Evolutionary conservation across 2,113 vertebrate genomes (phyloP), one percentile per base, ranked within the genome.

Genomic region (Microtus ochrogaster): DNA sequence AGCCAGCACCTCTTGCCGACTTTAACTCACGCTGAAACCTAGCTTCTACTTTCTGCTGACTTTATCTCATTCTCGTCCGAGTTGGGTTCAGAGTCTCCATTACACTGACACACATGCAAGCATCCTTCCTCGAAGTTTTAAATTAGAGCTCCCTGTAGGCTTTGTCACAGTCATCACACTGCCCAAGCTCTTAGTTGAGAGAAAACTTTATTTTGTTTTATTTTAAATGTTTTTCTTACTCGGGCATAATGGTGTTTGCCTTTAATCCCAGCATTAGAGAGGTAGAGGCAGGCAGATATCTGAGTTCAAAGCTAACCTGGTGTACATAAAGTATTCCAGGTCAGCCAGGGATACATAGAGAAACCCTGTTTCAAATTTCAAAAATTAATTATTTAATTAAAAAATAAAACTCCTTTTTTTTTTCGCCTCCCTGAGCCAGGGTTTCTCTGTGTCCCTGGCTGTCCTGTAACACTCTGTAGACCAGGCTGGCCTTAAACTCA

Each of bases 41-140:
- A 49, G 4, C 36, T 78, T 84, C n/a, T 44, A 0, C 44, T 83
- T 52, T 70, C 58, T 68, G 22, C 63, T 73, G 65, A 1, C 86
- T 91, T 83, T 79, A 76, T 78, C 74, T 89, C 55, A 17, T 93
- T 63, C 92, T 79, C 41, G 9, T 41, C 78, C 88, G 78, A 84
- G 47, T 66, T n/a, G 22, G 72, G 26, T 72, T 79, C 39, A 76
- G 2, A 14, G 88, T 87, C 89, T 91, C 82, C 79, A 9, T 91
- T 77, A 70, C 66, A 28, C 24, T 66, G 39, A 89, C 33, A 70
- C 30, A 65, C 74, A 39, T 39, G 30, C 41, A 87, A 58, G 9
- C 90, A 41, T 85, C 63, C 90, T 90, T 68, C n/a, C 49, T 72
- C 89, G 5, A 22, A 39, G n/a, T 78, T 95, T 92, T 41, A 36